A percentile compares a stretch with the other conserved stretches of the same genome.
These are phyloP conservation scores for Epinephelus moara DNA, from an alignment of 2,113 vertebrate genomes.

Conservation along the genomic window DNA sequence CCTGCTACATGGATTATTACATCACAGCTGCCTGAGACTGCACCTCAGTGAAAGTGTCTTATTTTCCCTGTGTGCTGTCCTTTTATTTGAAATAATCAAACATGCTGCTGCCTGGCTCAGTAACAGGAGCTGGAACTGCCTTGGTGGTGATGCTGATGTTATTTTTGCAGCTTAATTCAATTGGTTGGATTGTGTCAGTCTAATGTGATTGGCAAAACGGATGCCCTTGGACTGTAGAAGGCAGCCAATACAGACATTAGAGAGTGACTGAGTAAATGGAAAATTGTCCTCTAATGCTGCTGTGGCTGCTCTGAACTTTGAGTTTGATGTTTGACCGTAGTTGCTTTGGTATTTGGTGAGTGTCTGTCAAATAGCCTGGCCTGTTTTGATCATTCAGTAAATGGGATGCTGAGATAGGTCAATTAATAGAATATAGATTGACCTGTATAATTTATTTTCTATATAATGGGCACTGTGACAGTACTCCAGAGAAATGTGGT, in stretches of 20 bases:
- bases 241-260: slow-evolving; percentile 67
- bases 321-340: slow-evolving; percentile 33
- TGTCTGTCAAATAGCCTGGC: slow-evolving; percentile 27
- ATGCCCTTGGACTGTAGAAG: slow-evolving; percentile 72
- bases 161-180: slow-evolving; percentile 73
- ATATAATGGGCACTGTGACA: slow-evolving; percentile 35
- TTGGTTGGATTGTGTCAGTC: slow-evolving; percentile 65
- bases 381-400: slow-evolving; percentile 51
- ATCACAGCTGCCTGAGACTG: background rate
- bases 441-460: slow-evolving; percentile 47
- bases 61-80: background rate
- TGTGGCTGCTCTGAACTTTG: background rate
- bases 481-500: slow-evolving; percentile 64
- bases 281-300: slow-evolving; percentile 50
- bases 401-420: slow-evolving; percentile 32
- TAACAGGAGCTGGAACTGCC: slow-evolving; percentile 32
- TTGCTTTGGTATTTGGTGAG: slow-evolving; percentile 38
- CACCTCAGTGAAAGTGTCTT: slow-evolving; percentile 8
- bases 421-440: slow-evolving; percentile 44
- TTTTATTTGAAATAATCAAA: slow-evolving; percentile 33
- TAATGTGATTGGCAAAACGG: slow-evolving; percentile 74
- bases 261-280: slow-evolving; percentile 33
- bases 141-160: slow-evolving; percentile 59
- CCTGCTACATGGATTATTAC: slow-evolving; percentile 5
- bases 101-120: background rate